Percentiles rank a stretch among this genome's conserved stretches.
Conservation (phyloP, 1,140 invertebrate genomes). For the Drosophila varians region DNA sequence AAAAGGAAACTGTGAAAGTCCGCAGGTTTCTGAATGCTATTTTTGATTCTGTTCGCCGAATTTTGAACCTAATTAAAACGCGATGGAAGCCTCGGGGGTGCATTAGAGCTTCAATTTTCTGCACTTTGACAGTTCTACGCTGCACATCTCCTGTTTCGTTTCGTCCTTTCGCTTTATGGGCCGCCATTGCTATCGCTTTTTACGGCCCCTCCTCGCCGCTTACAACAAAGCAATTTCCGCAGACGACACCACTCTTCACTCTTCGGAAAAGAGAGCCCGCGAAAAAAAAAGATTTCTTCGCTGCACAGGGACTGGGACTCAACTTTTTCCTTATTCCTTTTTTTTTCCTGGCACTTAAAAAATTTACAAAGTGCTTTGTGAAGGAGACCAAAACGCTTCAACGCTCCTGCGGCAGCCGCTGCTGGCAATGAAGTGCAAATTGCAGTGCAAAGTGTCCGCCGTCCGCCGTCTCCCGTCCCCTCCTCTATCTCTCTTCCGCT, state of each 20-base stretch:
- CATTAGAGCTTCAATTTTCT: slow-evolving; percentile 23
- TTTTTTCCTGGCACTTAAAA: slow-evolving; percentile 77
- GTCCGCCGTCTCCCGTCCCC: neutral
- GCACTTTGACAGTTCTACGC: slow-evolving; percentile 37
- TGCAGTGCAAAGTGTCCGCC: slow-evolving; percentile 72
- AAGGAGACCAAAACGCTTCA: slow-evolving; percentile 67
- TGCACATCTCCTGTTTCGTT: slow-evolving; percentile 3
- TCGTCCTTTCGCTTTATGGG: slow-evolving; percentile 33
- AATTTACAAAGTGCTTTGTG: slow-evolving; percentile 79
- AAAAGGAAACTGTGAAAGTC: slow-evolving; percentile 7
- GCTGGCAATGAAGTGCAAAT: slow-evolving; percentile 79
- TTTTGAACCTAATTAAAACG: slow-evolving; percentile 44
- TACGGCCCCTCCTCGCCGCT: slow-evolving; percentile 44
- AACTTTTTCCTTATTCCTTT: slow-evolving; percentile 13
- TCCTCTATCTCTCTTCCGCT: neutral
- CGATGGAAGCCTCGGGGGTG: neutral
- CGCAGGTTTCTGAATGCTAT: neutral
- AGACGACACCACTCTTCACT: slow-evolving; percentile 46
- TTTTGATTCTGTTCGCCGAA: slow-evolving; percentile 43
- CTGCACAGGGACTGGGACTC: neutral
- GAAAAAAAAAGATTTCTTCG: slow-evolving; percentile 10
- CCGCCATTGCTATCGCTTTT: slow-evolving; percentile 47
- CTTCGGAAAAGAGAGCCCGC: slow-evolving; percentile 16
- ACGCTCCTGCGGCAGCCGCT: slow-evolving; percentile 23
- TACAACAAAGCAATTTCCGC: slow-evolving; percentile 64